Evolutionary conservation across 2,888 invertebrate species (phyloP).

Genomic region (Caenorhabditis zanzibari): DNA sequence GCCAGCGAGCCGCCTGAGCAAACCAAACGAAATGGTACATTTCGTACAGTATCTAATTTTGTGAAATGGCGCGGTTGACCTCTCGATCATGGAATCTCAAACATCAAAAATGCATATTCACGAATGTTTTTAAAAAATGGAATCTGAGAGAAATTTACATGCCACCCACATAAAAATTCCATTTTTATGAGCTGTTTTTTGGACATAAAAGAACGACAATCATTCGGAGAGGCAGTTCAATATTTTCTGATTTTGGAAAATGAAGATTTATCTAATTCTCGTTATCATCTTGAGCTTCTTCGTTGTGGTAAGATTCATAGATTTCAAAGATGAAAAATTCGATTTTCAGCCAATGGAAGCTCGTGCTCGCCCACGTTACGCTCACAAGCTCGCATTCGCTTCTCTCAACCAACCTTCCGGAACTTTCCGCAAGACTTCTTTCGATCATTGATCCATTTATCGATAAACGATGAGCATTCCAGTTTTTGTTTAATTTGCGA

Average conservation of each 20-base stretch:
- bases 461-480: slow-evolving; percentile 13
- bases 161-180: neutral
- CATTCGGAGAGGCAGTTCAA: neutral
- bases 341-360: slow-evolving; percentile 15
- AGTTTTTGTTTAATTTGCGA: neutral
- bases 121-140: neutral
- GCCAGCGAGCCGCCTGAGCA: slow-evolving; percentile 47
- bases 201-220: slow-evolving; percentile 10
- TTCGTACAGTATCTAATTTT: slow-evolving; percentile 55
- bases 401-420: slow-evolving; percentile 19
- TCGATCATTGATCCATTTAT: slow-evolving; percentile 22
- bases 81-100: slow-evolving; percentile 34
- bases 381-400: slow-evolving; percentile 17
- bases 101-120: slow-evolving; percentile 8
- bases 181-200: slow-evolving; percentile 22
- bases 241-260: slow-evolving; percentile 11
- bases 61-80: slow-evolving; percentile 21
- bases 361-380: slow-evolving; percentile 24
- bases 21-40: slow-evolving; percentile 49
- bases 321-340: neutral
- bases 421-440: slow-evolving; percentile 31
- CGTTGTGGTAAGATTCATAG: slow-evolving; percentile 7
- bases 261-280: slow-evolving; percentile 31
- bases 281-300: slow-evolving; percentile 20
- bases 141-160: slow-evolving; percentile 10